phyloP scores from a whole-genome alignment of 2,797 vertebrate species.

The Leucoraja ocellata region DNA sequence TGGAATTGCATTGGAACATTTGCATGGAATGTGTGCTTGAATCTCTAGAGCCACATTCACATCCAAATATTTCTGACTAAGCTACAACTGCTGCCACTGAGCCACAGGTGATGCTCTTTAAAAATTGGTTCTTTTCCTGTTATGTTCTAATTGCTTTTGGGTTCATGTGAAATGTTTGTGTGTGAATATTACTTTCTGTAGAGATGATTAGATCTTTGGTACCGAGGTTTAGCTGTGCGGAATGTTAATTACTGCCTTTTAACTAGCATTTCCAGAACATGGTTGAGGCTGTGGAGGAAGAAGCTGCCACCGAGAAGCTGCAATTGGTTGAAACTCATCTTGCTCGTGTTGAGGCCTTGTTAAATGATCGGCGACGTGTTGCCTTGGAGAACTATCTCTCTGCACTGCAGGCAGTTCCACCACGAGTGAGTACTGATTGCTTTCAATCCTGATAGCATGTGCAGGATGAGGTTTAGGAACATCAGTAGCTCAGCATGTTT shows the following conservation, averaged over 20 bases:
- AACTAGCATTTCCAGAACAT: conserved; percentile 88
- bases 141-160: not conserved
- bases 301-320: conserved; percentile 93
- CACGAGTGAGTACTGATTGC: conserved; percentile 61
- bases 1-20: not conserved
- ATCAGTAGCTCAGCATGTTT: not conserved
- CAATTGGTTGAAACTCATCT: conserved; percentile 94
- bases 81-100: not conserved
- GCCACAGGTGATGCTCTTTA: not conserved
- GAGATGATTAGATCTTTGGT: not conserved
- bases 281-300: conserved; percentile 92
- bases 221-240: not conserved
- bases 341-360: conserved; percentile 89
- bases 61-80: not conserved
- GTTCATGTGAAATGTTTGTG: not conserved
- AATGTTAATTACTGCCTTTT: not conserved
- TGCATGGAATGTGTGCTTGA: not conserved
- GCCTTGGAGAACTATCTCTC: conserved; percentile 93
- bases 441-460: not conserved
- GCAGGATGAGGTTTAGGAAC: not conserved
- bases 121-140: not conserved
- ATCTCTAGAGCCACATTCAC: not conserved
- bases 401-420: conserved; percentile 85
- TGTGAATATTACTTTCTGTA: not conserved
- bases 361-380: conserved; percentile 87